A percentile compares a stretch with the other conserved stretches of the same genome.
phyloP scores from a whole-genome alignment of 2,113 vertebrate genomes.

The Phylloscopus trochilus region DNA sequence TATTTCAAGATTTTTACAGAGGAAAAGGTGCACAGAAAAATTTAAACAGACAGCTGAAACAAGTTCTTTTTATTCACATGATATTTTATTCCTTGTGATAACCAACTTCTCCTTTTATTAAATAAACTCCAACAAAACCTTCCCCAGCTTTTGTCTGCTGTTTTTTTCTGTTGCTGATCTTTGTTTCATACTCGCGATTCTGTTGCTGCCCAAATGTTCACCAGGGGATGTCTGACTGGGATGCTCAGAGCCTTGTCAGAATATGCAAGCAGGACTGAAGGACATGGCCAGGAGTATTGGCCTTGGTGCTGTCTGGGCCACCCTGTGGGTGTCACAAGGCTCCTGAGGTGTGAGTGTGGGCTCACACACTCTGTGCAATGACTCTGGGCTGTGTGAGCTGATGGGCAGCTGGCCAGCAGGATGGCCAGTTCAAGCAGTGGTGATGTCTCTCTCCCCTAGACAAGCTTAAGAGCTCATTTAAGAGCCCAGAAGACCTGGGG shows the following conservation, averaged over 20 bases:
- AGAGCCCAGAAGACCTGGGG: neutral
- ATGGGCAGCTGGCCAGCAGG: neutral
- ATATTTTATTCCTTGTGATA: constrained; percentile 48
- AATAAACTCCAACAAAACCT: neutral
- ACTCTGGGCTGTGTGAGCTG: neutral
- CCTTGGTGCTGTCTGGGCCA: neutral
- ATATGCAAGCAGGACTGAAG: neutral
- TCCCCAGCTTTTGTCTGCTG: neutral
- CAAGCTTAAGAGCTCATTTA: neutral
- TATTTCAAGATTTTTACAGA: constrained; percentile 7
- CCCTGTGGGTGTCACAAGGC: neutral
- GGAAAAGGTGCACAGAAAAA: neutral
- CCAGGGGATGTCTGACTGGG: neutral
- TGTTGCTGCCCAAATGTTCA: neutral
- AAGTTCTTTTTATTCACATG: constrained; percentile 2
- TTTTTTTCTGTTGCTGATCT: neutral
- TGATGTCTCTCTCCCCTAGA: neutral
- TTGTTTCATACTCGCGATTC: neutral
- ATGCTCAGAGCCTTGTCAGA: neutral
- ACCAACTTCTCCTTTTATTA: constrained; percentile 2
- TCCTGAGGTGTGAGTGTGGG: neutral
- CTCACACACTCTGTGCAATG: neutral
- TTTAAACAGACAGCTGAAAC: constrained; percentile 12
- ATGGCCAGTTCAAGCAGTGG: neutral
- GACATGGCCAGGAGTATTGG: neutral